A percentile compares a stretch with the other conserved stretches of the same genome.
phyloP scores from a whole-genome alignment of 1,140 invertebrate species.

The Metaphire vulgaris region DNA sequence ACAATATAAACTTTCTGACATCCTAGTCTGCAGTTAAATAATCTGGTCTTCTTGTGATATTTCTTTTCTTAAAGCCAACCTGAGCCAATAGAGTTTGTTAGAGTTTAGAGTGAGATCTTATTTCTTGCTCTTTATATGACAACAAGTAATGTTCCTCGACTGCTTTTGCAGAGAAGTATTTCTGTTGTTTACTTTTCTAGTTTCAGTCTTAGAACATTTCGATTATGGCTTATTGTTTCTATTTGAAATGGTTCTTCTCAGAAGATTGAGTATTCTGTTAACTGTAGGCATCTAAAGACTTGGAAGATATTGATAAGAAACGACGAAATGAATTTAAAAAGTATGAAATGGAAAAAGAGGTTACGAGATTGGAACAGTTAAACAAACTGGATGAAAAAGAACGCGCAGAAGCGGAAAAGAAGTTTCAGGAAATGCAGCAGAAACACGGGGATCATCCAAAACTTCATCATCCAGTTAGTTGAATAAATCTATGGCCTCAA shows the following conservation, averaged over 20 bases:
- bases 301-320: slow-evolving; percentile 76
- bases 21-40: background rate
- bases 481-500: too few species aligned
- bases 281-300: slow-evolving; percentile 67
- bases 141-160: too few species aligned
- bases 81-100: too few species aligned
- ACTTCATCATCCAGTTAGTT: slow-evolving; percentile 60
- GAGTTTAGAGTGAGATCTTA: too few species aligned
- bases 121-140: background rate
- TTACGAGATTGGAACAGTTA: slow-evolving; percentile 69
- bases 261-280: background rate
- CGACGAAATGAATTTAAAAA: slow-evolving; percentile 80
- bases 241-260: background rate
- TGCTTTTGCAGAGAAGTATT: too few species aligned
- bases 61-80: too few species aligned
- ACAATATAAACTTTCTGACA: background rate
- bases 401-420: slow-evolving; percentile 62
- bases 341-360: slow-evolving; percentile 97
- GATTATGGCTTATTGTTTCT: background rate
- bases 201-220: too few species aligned
- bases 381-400: slow-evolving; percentile 58
- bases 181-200: too few species aligned
- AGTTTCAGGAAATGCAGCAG: slow-evolving; percentile 63
- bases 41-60: background rate
- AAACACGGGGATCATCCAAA: slow-evolving; percentile 85